Percentiles rank a stretch among this genome's conserved stretches.
Conservation (phyloP, 2,888 invertebrate species). For the Polia nebulosa region DNA sequence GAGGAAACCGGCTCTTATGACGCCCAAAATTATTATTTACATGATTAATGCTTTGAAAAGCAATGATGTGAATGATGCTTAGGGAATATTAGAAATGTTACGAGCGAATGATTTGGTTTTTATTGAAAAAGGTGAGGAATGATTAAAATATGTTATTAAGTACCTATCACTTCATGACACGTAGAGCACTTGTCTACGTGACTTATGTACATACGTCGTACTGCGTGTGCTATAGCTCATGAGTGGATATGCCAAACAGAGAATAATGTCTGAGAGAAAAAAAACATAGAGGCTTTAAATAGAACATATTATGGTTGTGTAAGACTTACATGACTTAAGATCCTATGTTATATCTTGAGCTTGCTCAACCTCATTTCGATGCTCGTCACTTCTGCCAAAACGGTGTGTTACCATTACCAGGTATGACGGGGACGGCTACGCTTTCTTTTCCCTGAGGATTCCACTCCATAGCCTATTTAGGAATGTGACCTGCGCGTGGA, state of each 20-base stretch:
- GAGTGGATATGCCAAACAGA: neutral
- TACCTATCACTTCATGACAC: neutral
- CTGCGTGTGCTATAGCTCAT: neutral
- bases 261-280: neutral
- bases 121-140: constrained; percentile 39
- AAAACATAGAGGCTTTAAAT: no score
- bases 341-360: no score
- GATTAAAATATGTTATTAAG: constrained; percentile 12
- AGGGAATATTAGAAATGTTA: constrained; percentile 28
- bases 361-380: no score
- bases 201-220: neutral
- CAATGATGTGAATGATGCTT: constrained; percentile 31
- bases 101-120: constrained; percentile 17
- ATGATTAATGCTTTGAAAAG: constrained; percentile 50
- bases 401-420: no score
- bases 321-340: no score
- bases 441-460: no score
- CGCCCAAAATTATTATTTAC: constrained; percentile 64
- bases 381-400: no score
- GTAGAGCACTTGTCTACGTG: neutral
- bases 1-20: constrained; percentile 65
- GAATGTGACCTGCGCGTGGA: no score
- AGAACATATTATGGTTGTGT: no score
- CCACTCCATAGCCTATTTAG: no score
- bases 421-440: no score